Evolutionary conservation across 2,113 vertebrate genomes (phyloP).

Genomic region (Stegostoma tigrinum): DNA sequence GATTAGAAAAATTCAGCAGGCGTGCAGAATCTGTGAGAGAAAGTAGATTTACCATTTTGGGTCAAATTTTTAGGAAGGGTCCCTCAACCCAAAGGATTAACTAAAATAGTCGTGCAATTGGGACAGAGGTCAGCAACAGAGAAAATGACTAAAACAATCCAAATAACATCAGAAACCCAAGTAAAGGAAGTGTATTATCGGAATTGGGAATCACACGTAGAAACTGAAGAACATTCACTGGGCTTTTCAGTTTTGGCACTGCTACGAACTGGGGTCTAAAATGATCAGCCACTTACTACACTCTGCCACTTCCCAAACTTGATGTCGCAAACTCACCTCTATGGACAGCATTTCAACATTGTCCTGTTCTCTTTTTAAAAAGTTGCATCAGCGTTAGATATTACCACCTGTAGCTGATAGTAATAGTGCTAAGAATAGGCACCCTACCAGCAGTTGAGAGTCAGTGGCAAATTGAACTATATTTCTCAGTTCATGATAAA

Average conservation of each 20-base stretch:
- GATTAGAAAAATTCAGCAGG: no score
- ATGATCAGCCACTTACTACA: background rate
- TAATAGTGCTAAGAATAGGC: background rate
- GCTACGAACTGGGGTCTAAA: no score
- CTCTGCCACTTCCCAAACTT: background rate
- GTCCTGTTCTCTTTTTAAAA: background rate
- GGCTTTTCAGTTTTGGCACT: background rate
- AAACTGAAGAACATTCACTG: background rate
- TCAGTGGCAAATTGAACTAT: background rate
- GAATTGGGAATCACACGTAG: background rate
- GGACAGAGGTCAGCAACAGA: background rate
- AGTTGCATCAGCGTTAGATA: background rate
- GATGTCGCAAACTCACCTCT: background rate
- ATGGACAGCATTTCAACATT: background rate
- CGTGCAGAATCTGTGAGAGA: no score
- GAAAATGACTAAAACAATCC: background rate
- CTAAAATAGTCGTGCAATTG: background rate
- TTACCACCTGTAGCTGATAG: background rate
- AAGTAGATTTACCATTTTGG: no score
- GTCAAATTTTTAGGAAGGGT: no score
- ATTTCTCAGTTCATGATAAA: background rate
- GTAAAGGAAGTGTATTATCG: background rate
- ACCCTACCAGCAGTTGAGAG: background rate
- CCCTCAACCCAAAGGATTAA: background rate
- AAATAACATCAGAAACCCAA: background rate